phyloP scores from a whole-genome alignment of 2,113 vertebrate genomes.

The Smithornis capensis region DNA sequence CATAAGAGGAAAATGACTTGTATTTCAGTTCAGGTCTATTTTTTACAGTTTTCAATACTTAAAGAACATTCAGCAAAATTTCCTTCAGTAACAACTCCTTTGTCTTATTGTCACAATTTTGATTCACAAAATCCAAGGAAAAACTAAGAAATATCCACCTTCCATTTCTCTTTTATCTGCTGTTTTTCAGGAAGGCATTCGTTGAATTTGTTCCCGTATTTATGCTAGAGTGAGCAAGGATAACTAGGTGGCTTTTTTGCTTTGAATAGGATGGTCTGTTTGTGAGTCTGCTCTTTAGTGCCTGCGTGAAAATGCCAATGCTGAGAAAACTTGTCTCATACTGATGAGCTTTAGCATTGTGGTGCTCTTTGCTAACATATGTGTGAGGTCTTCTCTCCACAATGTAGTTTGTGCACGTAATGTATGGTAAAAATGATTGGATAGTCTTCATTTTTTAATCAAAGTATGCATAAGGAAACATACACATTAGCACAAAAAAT shows the following conservation, averaged over 20 bases:
- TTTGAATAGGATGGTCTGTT: neutral
- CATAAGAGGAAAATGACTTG: neutral
- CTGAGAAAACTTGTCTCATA: neutral
- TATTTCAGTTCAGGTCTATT: neutral
- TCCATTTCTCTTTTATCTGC: neutral
- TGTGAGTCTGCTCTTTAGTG: neutral
- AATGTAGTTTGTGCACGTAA: rapidly evolving
- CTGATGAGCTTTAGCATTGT: neutral
- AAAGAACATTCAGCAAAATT: neutral
- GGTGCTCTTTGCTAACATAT: neutral
- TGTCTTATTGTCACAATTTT: neutral
- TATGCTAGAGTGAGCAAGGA: neutral
- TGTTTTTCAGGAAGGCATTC: neutral
- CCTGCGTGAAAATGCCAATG: neutral
- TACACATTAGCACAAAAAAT: neutral
- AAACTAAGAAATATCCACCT: neutral
- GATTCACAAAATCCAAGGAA: neutral
- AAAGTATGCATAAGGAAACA: neutral
- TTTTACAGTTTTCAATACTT: neutral
- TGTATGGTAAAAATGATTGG: neutral
- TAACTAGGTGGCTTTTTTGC: neutral
- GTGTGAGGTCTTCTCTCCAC: neutral
- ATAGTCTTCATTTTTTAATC: neutral
- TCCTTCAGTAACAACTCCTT: neutral
- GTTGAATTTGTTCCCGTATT: neutral